Conservation (phyloP, 2,113 vertebrate species). For the Grantiella picta region DNA sequence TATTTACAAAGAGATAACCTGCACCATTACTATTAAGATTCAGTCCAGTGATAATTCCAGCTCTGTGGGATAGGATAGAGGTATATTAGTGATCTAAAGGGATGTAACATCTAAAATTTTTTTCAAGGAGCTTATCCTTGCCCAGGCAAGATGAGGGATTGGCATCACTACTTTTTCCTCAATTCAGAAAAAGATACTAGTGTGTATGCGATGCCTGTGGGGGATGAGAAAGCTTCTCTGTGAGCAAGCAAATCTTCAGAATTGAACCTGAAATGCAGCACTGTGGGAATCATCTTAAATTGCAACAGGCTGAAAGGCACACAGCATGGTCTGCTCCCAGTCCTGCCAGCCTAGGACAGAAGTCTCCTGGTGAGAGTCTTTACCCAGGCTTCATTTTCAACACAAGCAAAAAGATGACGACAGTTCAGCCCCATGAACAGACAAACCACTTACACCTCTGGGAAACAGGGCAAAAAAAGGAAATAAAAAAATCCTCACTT, state of each 20-base stretch:
- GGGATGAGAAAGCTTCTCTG: neutral
- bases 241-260: neutral
- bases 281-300: neutral
- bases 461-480: neutral
- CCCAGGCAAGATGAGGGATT: neutral
- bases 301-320: neutral
- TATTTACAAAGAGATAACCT: constrained; percentile 33
- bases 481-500: neutral
- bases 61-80: neutral
- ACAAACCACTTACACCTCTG: neutral
- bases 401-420: neutral
- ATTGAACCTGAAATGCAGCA: neutral
- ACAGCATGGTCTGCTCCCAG: neutral
- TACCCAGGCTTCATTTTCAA: neutral
- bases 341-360: neutral
- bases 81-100: neutral
- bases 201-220: neutral
- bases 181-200: neutral
- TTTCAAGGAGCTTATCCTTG: constrained; percentile 12
- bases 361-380: neutral
- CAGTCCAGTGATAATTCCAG: neutral
- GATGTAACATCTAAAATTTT: neutral
- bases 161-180: neutral
- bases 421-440: neutral
- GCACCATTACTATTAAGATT: constrained; percentile 3